Conservation (phyloP, 2,797 vertebrate species). For the Spatula versicolor region DNA sequence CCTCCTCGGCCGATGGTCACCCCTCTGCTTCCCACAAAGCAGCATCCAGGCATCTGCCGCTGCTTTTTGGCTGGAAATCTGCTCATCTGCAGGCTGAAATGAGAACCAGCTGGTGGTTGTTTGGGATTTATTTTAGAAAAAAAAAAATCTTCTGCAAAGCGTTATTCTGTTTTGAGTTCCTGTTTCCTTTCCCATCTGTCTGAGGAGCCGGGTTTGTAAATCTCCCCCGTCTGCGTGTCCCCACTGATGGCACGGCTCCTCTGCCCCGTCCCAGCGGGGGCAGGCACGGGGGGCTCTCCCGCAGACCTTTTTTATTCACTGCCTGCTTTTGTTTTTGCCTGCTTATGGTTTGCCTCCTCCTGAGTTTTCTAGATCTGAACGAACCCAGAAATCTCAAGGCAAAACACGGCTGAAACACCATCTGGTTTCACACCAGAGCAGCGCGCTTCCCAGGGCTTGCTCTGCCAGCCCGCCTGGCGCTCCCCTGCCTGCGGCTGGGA, state of each 20-base stretch:
- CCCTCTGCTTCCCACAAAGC: neutral
- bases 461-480: neutral
- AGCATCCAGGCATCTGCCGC: neutral
- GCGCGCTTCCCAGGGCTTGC: neutral
- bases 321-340: neutral
- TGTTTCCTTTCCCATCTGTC: slow-evolving; percentile 64
- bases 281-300: neutral
- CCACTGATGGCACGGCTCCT: fast-evolving
- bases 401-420: slow-evolving; percentile 29
- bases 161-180: slow-evolving; percentile 67
- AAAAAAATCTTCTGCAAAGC: neutral
- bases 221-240: neutral
- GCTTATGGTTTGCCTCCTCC: slow-evolving; percentile 21
- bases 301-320: neutral
- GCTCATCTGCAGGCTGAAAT: slow-evolving; percentile 40
- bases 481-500: neutral
- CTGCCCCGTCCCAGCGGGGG: fast-evolving
- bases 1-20: fast-evolving
- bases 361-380: neutral
- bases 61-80: neutral
- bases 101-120: slow-evolving; percentile 47
- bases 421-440: slow-evolving; percentile 25
- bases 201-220: slow-evolving; percentile 39
- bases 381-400: slow-evolving; percentile 4
- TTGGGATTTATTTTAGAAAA: slow-evolving; percentile 2